phyloP scores from a whole-genome alignment of 2,113 vertebrate genomes.

The Callionymus lyra region DNA sequence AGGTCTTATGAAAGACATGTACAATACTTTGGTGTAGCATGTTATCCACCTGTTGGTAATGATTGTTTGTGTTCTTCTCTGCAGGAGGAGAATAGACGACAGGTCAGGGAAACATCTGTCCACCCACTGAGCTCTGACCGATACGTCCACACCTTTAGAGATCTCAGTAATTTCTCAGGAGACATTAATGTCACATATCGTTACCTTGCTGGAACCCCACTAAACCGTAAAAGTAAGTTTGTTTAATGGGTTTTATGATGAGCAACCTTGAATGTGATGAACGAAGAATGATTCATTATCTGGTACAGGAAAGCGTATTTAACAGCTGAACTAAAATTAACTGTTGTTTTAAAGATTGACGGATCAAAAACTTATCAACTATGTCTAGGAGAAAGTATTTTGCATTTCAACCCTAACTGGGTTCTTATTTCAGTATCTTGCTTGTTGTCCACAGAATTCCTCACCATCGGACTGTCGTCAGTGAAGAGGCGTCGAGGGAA shows the following conservation, averaged over 20 bases:
- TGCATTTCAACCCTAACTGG: too few species aligned
- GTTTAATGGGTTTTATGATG: not conserved
- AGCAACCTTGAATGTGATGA: not conserved
- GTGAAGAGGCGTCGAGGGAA: constrained; percentile 92
- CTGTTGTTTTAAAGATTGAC: too few species aligned
- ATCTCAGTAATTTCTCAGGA: constrained; percentile 91
- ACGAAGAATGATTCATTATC: too few species aligned
- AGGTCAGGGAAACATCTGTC: constrained; percentile 79
- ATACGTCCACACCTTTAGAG: constrained; percentile 85
- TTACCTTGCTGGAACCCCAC: constrained; percentile 84
- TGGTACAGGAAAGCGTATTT: too few species aligned
- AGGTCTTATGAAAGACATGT: too few species aligned
- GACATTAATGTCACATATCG: constrained; percentile 93
- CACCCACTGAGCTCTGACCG: constrained; percentile 83
- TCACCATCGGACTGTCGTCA: constrained; percentile 92
- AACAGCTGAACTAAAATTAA: too few species aligned
- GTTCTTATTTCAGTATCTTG: not conserved
- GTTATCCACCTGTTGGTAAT: too few species aligned
- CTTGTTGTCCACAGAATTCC: constrained; percentile 73
- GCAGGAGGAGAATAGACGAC: constrained; percentile 87
- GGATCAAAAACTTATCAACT: too few species aligned
- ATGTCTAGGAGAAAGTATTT: too few species aligned
- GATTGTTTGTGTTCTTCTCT: constrained; percentile 25
- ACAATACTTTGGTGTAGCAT: too few species aligned
- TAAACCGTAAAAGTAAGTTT: constrained; percentile 86